Conservation (phyloP, 1,140 invertebrate species). For the Leptinotarsa defecta region DNA sequence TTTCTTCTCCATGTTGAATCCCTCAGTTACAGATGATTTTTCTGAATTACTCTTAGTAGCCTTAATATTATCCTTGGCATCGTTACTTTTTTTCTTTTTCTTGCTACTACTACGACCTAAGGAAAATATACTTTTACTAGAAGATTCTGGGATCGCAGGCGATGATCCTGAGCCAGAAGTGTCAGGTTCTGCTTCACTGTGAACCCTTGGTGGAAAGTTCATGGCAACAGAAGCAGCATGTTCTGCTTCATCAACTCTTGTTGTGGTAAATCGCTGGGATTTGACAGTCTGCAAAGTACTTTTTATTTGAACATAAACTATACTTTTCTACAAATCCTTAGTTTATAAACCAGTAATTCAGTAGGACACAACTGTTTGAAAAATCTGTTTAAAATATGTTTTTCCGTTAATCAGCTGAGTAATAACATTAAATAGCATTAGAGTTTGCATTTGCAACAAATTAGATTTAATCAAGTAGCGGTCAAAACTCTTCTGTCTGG, state of each 20-base stretch:
- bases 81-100: constrained; percentile 20
- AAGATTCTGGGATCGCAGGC: constrained; percentile 11
- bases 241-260: constrained; percentile 57
- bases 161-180: constrained; percentile 7
- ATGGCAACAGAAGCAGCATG: constrained; percentile 50
- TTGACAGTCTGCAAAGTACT: constrained; percentile 38
- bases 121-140: constrained; percentile 7
- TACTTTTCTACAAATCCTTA: no score
- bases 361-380: no score
- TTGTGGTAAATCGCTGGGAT: constrained; percentile 56
- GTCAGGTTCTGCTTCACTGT: not conserved
- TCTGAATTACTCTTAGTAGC: constrained; percentile 18
- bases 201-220: not conserved
- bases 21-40: constrained; percentile 3
- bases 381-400: no score
- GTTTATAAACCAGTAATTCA: no score
- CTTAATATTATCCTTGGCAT: constrained; percentile 17
- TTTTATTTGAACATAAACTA: no score
- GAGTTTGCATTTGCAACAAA: no score
- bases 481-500: no score
- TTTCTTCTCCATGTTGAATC: not conserved
- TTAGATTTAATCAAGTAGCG: no score
- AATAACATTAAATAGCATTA: no score
- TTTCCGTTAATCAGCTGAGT: no score
- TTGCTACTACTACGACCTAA: constrained; percentile 2